phyloP scores from a whole-genome alignment of 2,113 vertebrate species.

The Tapirus terrestris region DNA sequence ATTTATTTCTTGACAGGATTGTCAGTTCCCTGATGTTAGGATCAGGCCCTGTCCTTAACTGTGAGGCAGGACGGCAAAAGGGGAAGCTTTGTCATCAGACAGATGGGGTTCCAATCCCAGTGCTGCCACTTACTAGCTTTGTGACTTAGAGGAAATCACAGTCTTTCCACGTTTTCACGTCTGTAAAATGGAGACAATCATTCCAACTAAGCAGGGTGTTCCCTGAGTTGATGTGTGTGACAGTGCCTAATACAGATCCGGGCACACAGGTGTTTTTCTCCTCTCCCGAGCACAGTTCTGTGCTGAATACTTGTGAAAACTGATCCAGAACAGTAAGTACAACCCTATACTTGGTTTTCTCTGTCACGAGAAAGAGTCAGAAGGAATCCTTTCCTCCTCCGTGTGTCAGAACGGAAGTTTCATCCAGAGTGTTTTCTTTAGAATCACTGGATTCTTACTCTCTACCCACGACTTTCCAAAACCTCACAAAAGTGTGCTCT shows the following conservation, averaged over 20 bases:
- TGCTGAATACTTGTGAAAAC: background rate
- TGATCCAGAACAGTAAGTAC: background rate
- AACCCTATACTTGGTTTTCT: background rate
- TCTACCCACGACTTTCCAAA: background rate
- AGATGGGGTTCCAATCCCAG: background rate
- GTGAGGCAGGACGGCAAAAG: background rate
- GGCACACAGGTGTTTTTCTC: background rate
- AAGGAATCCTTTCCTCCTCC: background rate
- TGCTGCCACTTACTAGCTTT: background rate
- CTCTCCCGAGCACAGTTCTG: background rate
- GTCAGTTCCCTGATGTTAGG: background rate
- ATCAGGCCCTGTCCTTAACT: background rate
- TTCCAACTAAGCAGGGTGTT: background rate
- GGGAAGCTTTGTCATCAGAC: background rate
- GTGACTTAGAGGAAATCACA: background rate
- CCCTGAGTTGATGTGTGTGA: fast-evolving
- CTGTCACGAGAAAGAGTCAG: background rate
- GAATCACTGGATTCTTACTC: background rate
- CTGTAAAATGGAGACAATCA: background rate
- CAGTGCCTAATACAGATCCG: background rate
- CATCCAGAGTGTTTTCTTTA: background rate
- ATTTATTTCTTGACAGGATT: background rate
- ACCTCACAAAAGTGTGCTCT: background rate
- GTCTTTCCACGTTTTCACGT: background rate
- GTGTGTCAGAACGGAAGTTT: background rate